Evolutionary conservation across 2,888 invertebrate species (phyloP), one percentile per base, ranked within the genome.

Genomic region (Amphipoea oculea): DNA sequence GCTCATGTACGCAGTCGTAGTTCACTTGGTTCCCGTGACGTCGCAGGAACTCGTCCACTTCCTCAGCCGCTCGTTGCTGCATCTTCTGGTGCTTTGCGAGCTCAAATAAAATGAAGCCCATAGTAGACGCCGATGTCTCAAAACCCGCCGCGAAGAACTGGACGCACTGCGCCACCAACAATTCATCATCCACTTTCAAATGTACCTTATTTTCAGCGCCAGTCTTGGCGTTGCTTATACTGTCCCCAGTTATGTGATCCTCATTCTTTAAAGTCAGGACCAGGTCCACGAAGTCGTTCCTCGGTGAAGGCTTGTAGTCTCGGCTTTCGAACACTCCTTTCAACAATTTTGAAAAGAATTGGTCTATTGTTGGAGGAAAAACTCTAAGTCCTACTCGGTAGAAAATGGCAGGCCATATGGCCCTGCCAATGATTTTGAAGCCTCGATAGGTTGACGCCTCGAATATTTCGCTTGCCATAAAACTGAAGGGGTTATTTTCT

Each of bases 91-190:
- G 80, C 78, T 94, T 94, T 0, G 95, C 93, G 0, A 95, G 78
- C 78, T 95, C 94, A 71, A 87, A 95, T 2, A 95, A 79, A 6
- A 92, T 90, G 60, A 91, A 91, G 17, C 90, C 89, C 20, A 93
- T 80, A 0, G 93, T 93, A 0, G 90, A 90, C 0, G 95, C 88
- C 1, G 95, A 93, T 0, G 95, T 94, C 54, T 95, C 95, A 48
- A 90, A 95, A 4, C 95, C 95, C 20, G 94, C 95, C 1, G 83
- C 92, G 42, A 95, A 95, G 70, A 98, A 97, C 0, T 96, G 86
- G 12, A 97, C 93, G 1, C 97, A 96, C 74, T 97, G 97, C 0
- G 97, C 96, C 0, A 95, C 94, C 36, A 97, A 83, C 66, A 97
- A 90, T 1, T 96, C 93, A 29, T 96, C 88, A 2, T 94, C 93